phyloP scores from a whole-genome alignment of 2,113 vertebrate species.

The Rostratula benghalensis region DNA sequence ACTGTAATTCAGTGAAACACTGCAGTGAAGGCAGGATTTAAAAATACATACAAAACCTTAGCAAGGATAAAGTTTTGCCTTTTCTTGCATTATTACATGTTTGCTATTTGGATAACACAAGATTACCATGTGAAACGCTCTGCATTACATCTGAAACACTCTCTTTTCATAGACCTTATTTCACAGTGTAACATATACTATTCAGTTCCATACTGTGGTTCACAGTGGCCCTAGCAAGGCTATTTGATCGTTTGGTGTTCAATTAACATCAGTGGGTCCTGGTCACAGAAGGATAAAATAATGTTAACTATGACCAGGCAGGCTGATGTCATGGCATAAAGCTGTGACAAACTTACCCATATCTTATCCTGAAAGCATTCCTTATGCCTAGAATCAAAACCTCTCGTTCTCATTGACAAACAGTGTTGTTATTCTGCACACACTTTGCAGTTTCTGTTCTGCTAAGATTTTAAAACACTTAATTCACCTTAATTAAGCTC shows the following conservation, averaged over 20 bases:
- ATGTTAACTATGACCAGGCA: background rate
- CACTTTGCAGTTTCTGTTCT: background rate
- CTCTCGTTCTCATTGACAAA: background rate
- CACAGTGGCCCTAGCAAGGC: background rate
- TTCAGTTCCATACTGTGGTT: background rate
- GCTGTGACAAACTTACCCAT: background rate
- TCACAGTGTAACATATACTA: background rate
- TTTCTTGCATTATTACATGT: background rate
- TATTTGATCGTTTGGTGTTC: background rate
- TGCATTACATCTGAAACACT: background rate
- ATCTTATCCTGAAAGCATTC: background rate
- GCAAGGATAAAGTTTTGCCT: background rate
- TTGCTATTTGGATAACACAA: background rate
- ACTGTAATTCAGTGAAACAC: background rate
- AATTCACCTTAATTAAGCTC: conserved; percentile 43
- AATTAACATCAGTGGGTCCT: background rate
- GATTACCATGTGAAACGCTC: background rate
- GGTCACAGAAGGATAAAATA: background rate
- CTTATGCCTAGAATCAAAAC: background rate
- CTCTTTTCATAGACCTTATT: background rate
- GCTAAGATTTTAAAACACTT: conserved; percentile 34
- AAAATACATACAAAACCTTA: background rate
- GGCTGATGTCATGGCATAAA: background rate
- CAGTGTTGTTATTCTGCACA: background rate
- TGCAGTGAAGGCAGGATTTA: background rate